Conservation (phyloP, 35 echinoderm and acorn worm genomes). For the Antedon bifida region DNA sequence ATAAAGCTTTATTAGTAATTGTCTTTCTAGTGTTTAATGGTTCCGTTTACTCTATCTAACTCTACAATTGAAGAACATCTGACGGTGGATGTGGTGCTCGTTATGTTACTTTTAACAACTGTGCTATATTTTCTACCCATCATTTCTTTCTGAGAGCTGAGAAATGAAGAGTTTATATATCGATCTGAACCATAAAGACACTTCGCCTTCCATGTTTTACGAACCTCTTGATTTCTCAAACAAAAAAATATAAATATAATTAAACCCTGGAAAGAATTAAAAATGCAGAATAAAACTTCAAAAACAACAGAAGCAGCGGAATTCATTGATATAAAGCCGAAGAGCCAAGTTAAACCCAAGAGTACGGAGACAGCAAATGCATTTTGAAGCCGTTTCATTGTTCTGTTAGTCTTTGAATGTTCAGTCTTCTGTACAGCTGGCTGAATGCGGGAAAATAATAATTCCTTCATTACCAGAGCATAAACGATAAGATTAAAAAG, state of each 20-base stretch:
- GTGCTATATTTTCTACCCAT: background rate
- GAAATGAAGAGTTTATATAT: background rate
- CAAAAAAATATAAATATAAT: background rate
- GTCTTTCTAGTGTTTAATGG: too few relatives aligned
- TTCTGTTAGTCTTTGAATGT: background rate
- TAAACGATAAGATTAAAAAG: background rate
- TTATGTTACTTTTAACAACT: background rate
- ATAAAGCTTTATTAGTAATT: too few relatives aligned
- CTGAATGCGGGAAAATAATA: background rate
- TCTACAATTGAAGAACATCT: background rate
- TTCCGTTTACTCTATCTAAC: background rate
- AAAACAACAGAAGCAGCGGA: background rate
- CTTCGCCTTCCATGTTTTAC: background rate
- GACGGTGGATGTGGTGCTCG: background rate
- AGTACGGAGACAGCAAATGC: background rate
- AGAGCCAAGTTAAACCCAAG: background rate
- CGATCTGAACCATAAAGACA: background rate
- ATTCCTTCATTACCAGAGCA: background rate
- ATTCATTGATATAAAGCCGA: background rate
- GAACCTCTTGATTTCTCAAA: background rate
- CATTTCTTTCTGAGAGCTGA: background rate
- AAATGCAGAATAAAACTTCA: background rate
- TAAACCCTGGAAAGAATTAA: background rate
- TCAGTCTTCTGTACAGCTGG: background rate
- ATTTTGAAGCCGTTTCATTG: background rate